Percentiles rank a stretch among this genome's conserved stretches.
Conservation (phyloP, 1,140 invertebrate genomes). For the Dendroctonus valens region DNA sequence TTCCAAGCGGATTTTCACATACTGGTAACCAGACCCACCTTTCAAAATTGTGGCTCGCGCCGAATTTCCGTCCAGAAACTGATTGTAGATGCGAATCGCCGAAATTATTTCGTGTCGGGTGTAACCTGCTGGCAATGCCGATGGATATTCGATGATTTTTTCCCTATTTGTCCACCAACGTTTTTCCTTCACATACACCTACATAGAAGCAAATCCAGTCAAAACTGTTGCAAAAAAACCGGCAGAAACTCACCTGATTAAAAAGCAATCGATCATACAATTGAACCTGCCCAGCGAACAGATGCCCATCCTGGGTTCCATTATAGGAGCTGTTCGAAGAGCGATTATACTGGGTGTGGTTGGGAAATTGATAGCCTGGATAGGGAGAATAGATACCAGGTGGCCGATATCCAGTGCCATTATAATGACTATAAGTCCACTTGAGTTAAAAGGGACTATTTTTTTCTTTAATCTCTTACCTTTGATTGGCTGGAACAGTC, state of each 20-base stretch:
- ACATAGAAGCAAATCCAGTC: too few species aligned
- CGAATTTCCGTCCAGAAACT: slow-evolving; percentile 38
- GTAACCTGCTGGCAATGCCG: slow-evolving; percentile 33
- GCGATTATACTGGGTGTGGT: slow-evolving; percentile 6
- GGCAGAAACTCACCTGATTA: slow-evolving; percentile 33
- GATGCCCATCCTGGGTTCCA: slow-evolving; percentile 26
- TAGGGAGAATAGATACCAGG: background rate
- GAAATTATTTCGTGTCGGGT: slow-evolving; percentile 37
- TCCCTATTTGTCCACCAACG: slow-evolving; percentile 37
- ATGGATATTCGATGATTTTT: slow-evolving; percentile 38
- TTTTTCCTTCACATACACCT: slow-evolving; percentile 35
- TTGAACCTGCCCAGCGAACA: slow-evolving; percentile 25
- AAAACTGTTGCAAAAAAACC: too few species aligned
- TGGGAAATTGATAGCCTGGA: slow-evolving; percentile 3
- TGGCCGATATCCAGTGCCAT: background rate
- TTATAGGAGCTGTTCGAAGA: slow-evolving; percentile 6
- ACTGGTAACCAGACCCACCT: slow-evolving; percentile 39
- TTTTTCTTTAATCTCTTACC: background rate
- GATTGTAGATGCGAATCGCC: slow-evolving; percentile 38
- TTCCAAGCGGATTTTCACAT: slow-evolving; percentile 36
- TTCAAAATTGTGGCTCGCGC: slow-evolving; percentile 33
- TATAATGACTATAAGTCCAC: background rate
- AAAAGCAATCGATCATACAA: slow-evolving; percentile 32
- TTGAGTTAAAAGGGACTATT: background rate
- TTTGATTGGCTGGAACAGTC: background rate